Conservation (phyloP, 2,888 invertebrate genomes). For the Leucophora obtusa region DNA sequence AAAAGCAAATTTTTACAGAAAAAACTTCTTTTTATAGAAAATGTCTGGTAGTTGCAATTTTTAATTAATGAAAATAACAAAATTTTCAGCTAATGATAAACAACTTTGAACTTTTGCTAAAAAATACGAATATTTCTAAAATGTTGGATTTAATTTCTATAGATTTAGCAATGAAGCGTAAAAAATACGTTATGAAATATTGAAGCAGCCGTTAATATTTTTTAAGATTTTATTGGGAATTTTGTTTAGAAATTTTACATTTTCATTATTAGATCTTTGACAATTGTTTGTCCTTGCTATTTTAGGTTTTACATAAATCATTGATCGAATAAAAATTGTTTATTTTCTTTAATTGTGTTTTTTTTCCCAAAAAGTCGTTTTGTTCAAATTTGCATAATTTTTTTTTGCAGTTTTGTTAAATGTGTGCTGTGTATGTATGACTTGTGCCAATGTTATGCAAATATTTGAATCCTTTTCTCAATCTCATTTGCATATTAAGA, state of each 20-base stretch:
- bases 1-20: background rate
- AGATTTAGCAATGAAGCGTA: constrained; percentile 12
- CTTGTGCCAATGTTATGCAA: constrained; percentile 71
- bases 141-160: background rate
- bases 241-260: constrained; percentile 23
- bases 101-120: constrained; percentile 46
- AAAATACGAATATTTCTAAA: background rate
- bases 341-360: constrained; percentile 48
- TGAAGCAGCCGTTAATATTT: constrained; percentile 33
- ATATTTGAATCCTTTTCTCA: constrained; percentile 64
- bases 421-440: constrained; percentile 57
- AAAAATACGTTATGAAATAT: constrained; percentile 47
- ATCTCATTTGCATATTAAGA: constrained; percentile 57
- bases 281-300: background rate
- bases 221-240: constrained; percentile 23
- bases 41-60: background rate
- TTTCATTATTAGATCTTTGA: constrained; percentile 17
- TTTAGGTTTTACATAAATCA: constrained; percentile 33
- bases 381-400: constrained; percentile 52
- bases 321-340: constrained; percentile 39
- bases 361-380: constrained; percentile 56
- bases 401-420: constrained; percentile 58
- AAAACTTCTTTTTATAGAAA: constrained; percentile 21
- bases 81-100: constrained; percentile 30
- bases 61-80: constrained; percentile 22